Evolutionary conservation across 2,113 vertebrate genomes (phyloP).

Genomic region (Pterocles orientalis): DNA sequence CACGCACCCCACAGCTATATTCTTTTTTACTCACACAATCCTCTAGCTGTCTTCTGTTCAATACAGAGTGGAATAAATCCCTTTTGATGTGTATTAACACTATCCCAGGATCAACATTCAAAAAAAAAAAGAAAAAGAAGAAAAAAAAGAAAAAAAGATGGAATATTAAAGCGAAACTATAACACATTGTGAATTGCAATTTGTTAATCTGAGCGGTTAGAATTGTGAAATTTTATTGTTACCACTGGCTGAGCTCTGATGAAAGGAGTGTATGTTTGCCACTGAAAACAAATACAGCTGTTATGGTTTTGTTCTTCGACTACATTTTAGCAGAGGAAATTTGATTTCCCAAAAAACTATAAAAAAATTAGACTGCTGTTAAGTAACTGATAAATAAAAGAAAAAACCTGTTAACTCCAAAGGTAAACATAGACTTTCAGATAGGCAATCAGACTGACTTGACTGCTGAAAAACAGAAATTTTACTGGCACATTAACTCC

Average conservation of each 20-base stretch:
- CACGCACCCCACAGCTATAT: not conserved
- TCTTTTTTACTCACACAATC: not conserved
- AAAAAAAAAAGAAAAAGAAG: not conserved
- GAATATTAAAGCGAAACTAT: not conserved
- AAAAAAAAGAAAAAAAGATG: too few species aligned
- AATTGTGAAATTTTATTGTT: conserved; percentile 1
- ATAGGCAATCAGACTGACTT: not conserved
- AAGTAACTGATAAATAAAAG: not conserved
- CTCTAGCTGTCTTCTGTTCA: conserved; percentile 55
- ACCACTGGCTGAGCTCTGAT: not conserved
- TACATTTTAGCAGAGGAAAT: not conserved
- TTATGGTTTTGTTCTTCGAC: not conserved
- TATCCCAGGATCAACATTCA: not conserved
- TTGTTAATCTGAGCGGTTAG: not conserved
- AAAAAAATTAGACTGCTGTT: not conserved
- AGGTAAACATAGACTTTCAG: not conserved
- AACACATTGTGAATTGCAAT: not conserved
- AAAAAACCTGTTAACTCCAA: not conserved
- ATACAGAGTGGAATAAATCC: not conserved
- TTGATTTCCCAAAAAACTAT: not conserved
- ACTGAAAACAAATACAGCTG: not conserved
- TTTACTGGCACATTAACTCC: not conserved
- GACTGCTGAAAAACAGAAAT: not conserved
- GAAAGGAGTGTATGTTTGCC: not conserved
- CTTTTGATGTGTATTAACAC: conserved; percentile 43